Base-by-base conservation (phyloP, 2,113 vertebrate genomes). In the Rhizomys pruinosus region DNA sequence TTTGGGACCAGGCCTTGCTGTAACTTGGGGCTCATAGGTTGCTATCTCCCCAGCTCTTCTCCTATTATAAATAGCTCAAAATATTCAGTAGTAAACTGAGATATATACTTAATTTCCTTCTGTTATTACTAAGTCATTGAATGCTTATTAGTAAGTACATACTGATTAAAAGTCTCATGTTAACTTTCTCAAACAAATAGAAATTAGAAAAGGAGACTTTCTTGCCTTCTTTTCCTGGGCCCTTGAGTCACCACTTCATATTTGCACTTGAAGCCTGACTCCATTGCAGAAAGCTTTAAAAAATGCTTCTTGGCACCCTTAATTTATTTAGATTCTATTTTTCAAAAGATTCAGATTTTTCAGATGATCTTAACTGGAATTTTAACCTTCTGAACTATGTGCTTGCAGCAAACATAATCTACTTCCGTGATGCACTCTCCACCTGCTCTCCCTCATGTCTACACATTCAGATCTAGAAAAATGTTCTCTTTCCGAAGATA, bases 271-370 rank as follows among this genome's bases (percentile, higher is more conserved):
- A 84, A 39, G 71, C 59, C 72, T 74, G 19, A 89, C 52, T 91
- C 90, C 64, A 42, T 74, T 90, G 81, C 7, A 74, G 74, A 66
- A 57, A 94, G 52, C 29, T 91, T 86, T 92, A 52, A 66, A 63
- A 91, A 87, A 64, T 11, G 20, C 32, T 59, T 94, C 85, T 84
- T 79, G 84, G 76, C 59, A 89, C 55, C 79, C 47, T 82, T 79
- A 84, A 57, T 92, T 90, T 94, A 91, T 91, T 93, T 87, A 79
- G 69, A 92, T 84, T 82, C 92, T 90, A 47, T 55, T 94, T 78
- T 74, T 84, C 23, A 0, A 94, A 86, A 92, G 42, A 84, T 13
- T 22, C 81, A 86, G 34, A 32, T 66, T 94, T 92, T 93, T 61
- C 84, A 92, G 85, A 61, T 74, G 87, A 92, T 74, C 88, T 92